A percentile compares a stretch with the other conserved stretches of the same genome.
phyloP scores from a whole-genome alignment of 1,140 invertebrate genomes.

The Parasteatoda tepidariorum region DNA sequence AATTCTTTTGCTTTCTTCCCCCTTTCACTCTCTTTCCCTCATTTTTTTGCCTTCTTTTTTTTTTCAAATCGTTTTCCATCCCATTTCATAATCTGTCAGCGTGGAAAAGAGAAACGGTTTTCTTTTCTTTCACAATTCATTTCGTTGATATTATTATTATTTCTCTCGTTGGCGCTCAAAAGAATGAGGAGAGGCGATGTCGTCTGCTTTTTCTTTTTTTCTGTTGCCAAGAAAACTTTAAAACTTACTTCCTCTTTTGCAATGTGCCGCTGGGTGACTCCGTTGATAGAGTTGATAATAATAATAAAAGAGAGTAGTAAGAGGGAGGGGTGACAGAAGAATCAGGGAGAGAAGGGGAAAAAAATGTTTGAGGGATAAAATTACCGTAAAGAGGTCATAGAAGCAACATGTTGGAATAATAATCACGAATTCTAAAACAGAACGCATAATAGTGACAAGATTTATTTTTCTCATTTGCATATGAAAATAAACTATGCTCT shows the following conservation, averaged over 20 bases:
- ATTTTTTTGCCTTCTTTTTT: background rate
- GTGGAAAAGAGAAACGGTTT: background rate
- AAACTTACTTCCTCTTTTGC: background rate
- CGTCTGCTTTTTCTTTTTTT: too few relatives aligned
- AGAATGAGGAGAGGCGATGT: background rate
- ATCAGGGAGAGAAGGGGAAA: too few relatives aligned
- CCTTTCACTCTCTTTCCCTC: too few relatives aligned
- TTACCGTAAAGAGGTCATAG: conserved; percentile 49
- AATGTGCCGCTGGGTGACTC: conserved; percentile 5
- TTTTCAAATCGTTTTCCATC: background rate
- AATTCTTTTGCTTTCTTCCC: too few relatives aligned
- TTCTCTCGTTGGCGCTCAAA: background rate
- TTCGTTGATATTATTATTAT: conserved; percentile 16
- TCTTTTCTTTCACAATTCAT: conserved; percentile 15
- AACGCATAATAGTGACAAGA: too few relatives aligned
- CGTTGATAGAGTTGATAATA: conserved; percentile 20
- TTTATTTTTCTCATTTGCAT: too few relatives aligned
- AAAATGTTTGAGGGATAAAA: too few relatives aligned
- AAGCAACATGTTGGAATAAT: conserved; percentile 34
- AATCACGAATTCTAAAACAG: too few relatives aligned
- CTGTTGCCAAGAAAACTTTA: background rate
- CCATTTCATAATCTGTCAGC: conserved; percentile 31
- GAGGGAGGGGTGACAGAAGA: background rate
- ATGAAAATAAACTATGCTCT: too few relatives aligned
- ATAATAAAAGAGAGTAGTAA: conserved; percentile 16